These are phyloP conservation scores for Sapajus apella DNA, from an alignment of 2,113 vertebrate genomes.

Conservation along the genomic window DNA sequence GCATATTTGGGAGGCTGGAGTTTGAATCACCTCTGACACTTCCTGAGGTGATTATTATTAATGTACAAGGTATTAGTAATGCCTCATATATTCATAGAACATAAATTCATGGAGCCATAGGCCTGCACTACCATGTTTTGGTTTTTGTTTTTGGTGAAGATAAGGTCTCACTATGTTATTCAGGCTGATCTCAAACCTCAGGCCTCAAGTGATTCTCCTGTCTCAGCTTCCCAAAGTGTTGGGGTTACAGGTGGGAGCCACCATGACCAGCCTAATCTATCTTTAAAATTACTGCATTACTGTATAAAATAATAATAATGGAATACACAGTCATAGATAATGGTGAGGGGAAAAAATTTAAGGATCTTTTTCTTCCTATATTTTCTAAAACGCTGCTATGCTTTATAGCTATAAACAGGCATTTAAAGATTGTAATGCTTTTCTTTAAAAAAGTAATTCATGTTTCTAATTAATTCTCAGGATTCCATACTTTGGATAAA, in stretches of 20 bases:
- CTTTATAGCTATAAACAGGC: too few species aligned
- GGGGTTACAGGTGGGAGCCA: too few species aligned
- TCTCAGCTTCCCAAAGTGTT: too few species aligned
- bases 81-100: too few species aligned
- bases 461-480: background rate
- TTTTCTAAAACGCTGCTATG: background rate
- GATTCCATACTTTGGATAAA: background rate
- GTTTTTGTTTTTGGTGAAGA: too few species aligned
- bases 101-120: too few species aligned
- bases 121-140: background rate
- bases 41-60: background rate
- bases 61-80: too few species aligned
- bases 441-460: background rate
- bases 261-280: too few species aligned
- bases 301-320: background rate
- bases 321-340: background rate
- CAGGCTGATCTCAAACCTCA: too few species aligned
- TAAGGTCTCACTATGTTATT: too few species aligned
- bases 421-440: background rate
- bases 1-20: background rate
- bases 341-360: background rate
- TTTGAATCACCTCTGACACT: background rate
- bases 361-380: background rate
- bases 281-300: background rate
- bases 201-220: too few species aligned